Percentiles rank a stretch among this genome's conserved stretches.
These are phyloP conservation scores for Calliopum simillimum DNA, from an alignment of 2,888 invertebrate genomes.

Conservation along the genomic window DNA sequence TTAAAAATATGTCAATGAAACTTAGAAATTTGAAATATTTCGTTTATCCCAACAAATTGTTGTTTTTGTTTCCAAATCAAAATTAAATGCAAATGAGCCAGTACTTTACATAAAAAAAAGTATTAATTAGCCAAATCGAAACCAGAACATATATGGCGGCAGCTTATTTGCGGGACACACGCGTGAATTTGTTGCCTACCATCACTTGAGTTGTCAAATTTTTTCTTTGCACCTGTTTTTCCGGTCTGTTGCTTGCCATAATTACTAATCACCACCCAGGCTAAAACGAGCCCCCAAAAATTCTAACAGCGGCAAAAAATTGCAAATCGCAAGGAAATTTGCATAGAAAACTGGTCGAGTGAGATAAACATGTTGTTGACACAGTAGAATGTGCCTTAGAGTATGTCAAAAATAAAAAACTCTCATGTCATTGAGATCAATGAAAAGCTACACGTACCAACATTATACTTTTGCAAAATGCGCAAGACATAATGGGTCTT, in stretches of 20 bases:
- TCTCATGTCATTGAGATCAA: no score
- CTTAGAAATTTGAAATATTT: neutral
- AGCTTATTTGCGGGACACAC: constrained; percentile 11
- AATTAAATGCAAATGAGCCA: constrained; percentile 22
- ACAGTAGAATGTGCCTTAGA: neutral
- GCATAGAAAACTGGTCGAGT: constrained; percentile 25
- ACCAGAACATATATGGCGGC: neutral
- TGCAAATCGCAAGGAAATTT: neutral
- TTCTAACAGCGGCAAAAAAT: neutral
- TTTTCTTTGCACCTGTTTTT: constrained; percentile 32
- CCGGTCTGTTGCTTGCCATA: constrained; percentile 11
- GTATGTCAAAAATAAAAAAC: no score
- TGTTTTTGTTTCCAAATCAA: constrained; percentile 6
- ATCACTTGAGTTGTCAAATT: no score
- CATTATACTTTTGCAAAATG: no score
- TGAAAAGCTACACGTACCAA: no score
- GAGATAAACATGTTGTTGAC: constrained; percentile 18
- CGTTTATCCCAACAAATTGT: neutral
- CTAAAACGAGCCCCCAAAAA: constrained; percentile 54
- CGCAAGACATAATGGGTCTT: no score
- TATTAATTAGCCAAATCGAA: constrained; percentile 40
- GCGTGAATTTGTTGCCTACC: neutral
- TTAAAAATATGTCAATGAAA: neutral
- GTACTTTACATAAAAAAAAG: constrained; percentile 26
- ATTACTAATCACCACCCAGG: no score